Base-by-base conservation (phyloP, 2,888 invertebrate genomes). In the Lutraria lutraria region DNA sequence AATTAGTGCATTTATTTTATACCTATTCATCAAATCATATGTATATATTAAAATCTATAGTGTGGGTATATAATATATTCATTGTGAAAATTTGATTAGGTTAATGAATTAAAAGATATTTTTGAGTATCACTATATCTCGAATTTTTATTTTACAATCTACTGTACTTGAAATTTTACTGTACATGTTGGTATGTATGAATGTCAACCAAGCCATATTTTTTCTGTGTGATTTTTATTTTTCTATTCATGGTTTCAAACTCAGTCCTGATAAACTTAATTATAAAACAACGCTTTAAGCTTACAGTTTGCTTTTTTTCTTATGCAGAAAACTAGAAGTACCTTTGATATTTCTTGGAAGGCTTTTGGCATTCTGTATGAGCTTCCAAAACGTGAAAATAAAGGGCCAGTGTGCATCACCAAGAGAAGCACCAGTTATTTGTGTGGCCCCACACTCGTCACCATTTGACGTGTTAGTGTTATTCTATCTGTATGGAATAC, bases 401-500 rank as follows among this genome's bases (percentile, higher is more conserved):
- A 92, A 83, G 83, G 95, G 95, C 21, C 79, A 93, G 76, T 91
- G 89, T 29, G 93, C 89, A 29, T 80, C 90, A 25, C 60, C 94
- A 15, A 89, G 90, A 53, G 94, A 93, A 80, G 95, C 95, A n/a
- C 94, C 95, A 0, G 98, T 99, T 96, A 97, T 99, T 92, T 98
- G 98, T 88, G 97, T 98, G 91, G 99, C 98, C 6, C 99, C 99
- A 4, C 99, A 99, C 96, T 99, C 99, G 63, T 98, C 98, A 90
- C 99, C 98, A 97, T 98, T 98, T 97, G 99, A 99, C 97, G 98
- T 98, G n/a, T 82, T 94, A 60, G 83, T 92, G 53, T 80, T 93
- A 29, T 94, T 94, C 92, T 93, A 90, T 88, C 89, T 90, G 43
- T 53, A 83, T 8, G 92, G 90, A 25, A 85, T 96, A 53, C 94